phyloP scores from a whole-genome alignment of 2,888 invertebrate species.

The Philaethria dido region DNA sequence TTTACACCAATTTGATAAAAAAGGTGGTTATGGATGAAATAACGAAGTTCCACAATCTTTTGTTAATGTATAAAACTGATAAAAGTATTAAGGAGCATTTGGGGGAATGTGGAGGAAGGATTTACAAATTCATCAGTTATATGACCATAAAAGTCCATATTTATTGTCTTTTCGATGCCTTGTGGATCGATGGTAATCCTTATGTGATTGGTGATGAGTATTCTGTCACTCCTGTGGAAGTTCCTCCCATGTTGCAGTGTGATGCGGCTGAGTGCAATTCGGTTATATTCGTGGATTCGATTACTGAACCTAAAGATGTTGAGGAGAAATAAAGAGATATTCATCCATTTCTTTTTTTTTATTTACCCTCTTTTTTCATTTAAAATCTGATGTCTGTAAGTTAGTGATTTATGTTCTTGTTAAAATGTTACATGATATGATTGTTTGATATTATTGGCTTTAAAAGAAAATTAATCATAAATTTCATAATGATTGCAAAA shows the following conservation, averaged over 20 bases:
- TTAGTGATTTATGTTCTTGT: too few relatives aligned
- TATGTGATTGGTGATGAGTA: slow-evolving; percentile 79
- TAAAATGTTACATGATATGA: too few relatives aligned
- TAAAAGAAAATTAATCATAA: too few relatives aligned
- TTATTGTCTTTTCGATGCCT: slow-evolving; percentile 74
- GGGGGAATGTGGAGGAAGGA: slow-evolving; percentile 75
- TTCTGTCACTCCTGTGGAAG: slow-evolving; percentile 74
- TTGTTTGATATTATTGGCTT: too few relatives aligned
- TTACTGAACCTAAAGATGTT: slow-evolving; percentile 74
- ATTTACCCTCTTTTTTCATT: too few relatives aligned
- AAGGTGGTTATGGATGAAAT: slow-evolving; percentile 79
- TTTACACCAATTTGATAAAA: slow-evolving; percentile 76
- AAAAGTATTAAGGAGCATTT: slow-evolving; percentile 76
- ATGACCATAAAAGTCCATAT: slow-evolving; percentile 80
- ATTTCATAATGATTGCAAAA: too few relatives aligned
- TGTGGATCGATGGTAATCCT: slow-evolving; percentile 79
- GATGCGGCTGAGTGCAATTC: slow-evolving; percentile 77
- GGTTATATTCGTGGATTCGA: slow-evolving; percentile 74
- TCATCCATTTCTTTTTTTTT: slow-evolving; percentile 31
- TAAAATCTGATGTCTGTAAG: too few relatives aligned
- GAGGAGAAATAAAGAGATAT: slow-evolving; percentile 54
- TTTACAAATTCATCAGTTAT: slow-evolving; percentile 78
- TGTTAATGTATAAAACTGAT: slow-evolving; percentile 77
- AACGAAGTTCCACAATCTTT: slow-evolving; percentile 73
- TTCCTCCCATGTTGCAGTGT: slow-evolving; percentile 74